Evolutionary conservation across 2,888 invertebrate species (phyloP).

Genomic region (Scaptomyza caliginosa): DNA sequence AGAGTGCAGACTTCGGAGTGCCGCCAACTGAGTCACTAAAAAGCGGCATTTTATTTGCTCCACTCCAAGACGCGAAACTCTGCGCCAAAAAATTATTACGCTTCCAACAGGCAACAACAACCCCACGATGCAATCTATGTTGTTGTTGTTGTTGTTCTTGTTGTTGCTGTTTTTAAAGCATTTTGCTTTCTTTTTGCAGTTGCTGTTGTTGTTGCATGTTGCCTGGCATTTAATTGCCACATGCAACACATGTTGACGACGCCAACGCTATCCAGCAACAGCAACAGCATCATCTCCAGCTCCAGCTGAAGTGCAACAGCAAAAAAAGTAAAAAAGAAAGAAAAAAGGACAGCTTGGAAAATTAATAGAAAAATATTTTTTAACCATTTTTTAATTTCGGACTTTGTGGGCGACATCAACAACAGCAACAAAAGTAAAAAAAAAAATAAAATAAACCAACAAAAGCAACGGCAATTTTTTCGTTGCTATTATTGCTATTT

Average conservation of each 20-base stretch:
- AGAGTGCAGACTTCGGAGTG: slow-evolving; percentile 19
- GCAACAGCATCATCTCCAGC: slow-evolving; percentile 7
- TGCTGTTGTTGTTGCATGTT: slow-evolving; percentile 1
- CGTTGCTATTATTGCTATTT: slow-evolving; percentile 34
- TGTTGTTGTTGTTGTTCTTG: slow-evolving; percentile 28
- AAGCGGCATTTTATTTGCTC: slow-evolving; percentile 73
- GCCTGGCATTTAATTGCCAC: slow-evolving; percentile 74
- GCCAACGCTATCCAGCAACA: slow-evolving; percentile 27
- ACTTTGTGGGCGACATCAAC: slow-evolving; percentile 63
- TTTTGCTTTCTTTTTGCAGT: slow-evolving; percentile 50
- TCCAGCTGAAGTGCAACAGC: slow-evolving; percentile 6
- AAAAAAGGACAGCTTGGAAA: slow-evolving; percentile 65
- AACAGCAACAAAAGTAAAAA: not conserved
- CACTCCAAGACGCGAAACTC: slow-evolving; percentile 65
- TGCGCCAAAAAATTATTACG: slow-evolving; percentile 69
- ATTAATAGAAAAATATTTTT: slow-evolving; percentile 74
- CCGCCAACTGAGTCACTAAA: slow-evolving; percentile 72
- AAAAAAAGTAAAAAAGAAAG: not conserved
- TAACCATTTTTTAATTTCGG: slow-evolving; percentile 72
- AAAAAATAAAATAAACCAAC: slow-evolving; percentile 16
- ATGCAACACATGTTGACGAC: slow-evolving; percentile 75
- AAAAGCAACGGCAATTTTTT: slow-evolving; percentile 33
- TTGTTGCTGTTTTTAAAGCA: slow-evolving; percentile 10
- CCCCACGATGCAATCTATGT: slow-evolving; percentile 28
- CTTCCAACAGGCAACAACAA: slow-evolving; percentile 36